Conservation (phyloP, 1,140 invertebrate species). For the Psix sp. region DNA sequence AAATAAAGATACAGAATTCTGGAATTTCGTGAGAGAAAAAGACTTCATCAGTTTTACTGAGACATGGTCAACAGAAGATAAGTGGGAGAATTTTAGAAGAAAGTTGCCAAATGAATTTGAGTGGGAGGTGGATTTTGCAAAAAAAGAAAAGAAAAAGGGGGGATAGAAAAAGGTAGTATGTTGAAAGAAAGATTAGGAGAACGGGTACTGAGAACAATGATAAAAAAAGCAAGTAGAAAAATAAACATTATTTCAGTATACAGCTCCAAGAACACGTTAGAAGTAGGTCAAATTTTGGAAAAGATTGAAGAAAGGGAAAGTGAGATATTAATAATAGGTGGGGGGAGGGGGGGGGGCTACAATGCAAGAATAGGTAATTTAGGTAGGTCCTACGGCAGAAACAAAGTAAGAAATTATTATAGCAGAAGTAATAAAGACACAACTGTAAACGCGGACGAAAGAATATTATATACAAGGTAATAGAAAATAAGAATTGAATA, state of each 20-base stretch:
- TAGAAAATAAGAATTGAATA: conserved; percentile 11
- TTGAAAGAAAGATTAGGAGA: background rate
- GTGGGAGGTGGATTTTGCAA: conserved; percentile 27
- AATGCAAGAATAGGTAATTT: conserved; percentile 1
- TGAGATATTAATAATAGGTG: conserved; percentile 12
- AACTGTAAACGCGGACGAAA: background rate
- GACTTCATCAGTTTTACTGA: conserved; percentile 8
- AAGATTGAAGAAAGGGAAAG: conserved; percentile 7
- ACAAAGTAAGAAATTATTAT: background rate
- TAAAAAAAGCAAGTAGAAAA: background rate
- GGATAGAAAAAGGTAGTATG: background rate
- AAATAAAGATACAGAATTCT: conserved; percentile 21
- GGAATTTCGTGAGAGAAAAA: conserved; percentile 9
- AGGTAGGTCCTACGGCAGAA: background rate
- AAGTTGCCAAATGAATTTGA: conserved; percentile 2
- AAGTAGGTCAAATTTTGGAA: conserved; percentile 8
- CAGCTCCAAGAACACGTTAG: conserved; percentile 17
- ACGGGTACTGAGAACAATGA: too few relatives aligned
- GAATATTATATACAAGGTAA: conserved; percentile 2
- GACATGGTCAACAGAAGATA: conserved; percentile 8
- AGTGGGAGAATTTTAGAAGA: conserved; percentile 1
- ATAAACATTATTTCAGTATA: conserved; percentile 7
- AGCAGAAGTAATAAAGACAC: conserved; percentile 9
- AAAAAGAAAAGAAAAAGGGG: conserved; percentile 12
- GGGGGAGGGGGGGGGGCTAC: background rate